Evolutionary conservation across 2,888 invertebrate species (phyloP).

Genomic region (Nowickia ferox): DNA sequence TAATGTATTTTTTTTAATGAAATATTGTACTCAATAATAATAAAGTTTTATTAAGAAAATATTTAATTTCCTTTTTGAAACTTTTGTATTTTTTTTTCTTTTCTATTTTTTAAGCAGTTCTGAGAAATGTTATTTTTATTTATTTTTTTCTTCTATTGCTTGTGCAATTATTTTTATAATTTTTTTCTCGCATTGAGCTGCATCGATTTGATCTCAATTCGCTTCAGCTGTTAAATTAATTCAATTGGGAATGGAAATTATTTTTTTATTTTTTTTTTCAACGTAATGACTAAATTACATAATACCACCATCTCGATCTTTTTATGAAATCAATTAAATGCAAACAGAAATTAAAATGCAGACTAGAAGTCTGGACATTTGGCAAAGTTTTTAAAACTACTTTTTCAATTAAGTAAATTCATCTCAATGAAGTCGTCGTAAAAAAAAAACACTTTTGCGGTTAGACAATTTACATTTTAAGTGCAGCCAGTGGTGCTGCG

Average conservation of each 20-base stretch:
- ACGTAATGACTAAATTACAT: conserved; percentile 30
- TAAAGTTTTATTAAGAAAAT: no score
- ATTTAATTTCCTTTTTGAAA: no score
- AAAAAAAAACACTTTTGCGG: not conserved
- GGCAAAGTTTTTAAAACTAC: not conserved
- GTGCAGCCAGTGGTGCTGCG: conserved; percentile 5
- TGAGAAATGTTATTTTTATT: no score
- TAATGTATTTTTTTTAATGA: no score
- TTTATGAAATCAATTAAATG: conserved; percentile 11
- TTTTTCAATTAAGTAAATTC: conserved; percentile 34
- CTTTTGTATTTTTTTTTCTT: no score
- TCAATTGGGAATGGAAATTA: not conserved
- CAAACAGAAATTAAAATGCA: conserved; percentile 10
- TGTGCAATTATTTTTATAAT: not conserved
- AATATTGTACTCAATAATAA: no score
- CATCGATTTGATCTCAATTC: not conserved
- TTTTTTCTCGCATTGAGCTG: not conserved
- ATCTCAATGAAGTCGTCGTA: not conserved
- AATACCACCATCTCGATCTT: not conserved
- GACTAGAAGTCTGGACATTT: conserved; percentile 24
- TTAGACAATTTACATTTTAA: conserved; percentile 17
- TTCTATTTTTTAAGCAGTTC: no score
- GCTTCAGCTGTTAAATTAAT: not conserved
- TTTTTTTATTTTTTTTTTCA: not conserved
- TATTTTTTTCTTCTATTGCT: not conserved